Conservation (phyloP, 2,797 vertebrate genomes). For the Aldrovandia affinis region DNA sequence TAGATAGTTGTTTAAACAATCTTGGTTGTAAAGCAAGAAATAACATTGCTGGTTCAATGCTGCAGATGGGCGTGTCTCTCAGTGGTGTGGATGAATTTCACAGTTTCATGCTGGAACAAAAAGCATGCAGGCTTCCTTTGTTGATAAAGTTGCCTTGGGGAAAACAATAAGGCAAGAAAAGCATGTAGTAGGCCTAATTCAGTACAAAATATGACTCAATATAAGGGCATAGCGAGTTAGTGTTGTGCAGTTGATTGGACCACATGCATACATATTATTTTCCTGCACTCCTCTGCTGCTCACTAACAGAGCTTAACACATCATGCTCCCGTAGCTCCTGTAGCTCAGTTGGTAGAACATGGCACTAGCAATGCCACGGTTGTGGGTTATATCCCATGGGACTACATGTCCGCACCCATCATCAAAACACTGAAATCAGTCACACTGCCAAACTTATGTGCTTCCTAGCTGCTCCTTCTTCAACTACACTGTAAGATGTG, state of each 20-base stretch:
- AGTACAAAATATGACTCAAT: not conserved
- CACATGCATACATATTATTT: not conserved
- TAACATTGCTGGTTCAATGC: not conserved
- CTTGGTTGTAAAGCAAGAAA: not conserved
- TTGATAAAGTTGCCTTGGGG: not conserved
- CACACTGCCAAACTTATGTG: not conserved
- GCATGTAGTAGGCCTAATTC: not conserved
- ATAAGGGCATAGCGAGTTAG: not conserved
- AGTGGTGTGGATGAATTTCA: not conserved
- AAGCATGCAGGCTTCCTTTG: not conserved
- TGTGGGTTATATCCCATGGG: too few relatives aligned
- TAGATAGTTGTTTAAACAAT: not conserved
- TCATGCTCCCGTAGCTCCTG: too few relatives aligned
- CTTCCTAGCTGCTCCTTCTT: not conserved
- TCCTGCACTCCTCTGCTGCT: not conserved
- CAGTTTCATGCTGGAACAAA: not conserved
- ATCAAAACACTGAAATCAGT: not conserved
- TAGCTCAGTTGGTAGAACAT: too few relatives aligned
- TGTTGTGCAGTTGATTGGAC: not conserved
- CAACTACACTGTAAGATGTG: not conserved
- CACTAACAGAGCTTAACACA: not conserved
- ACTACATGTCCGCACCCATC: not conserved
- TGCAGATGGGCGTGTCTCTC: not conserved
- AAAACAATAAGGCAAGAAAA: constrained; percentile 2
- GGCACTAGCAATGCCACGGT: too few relatives aligned